A percentile compares a stretch with the other conserved stretches of the same genome.
These are phyloP conservation scores for Kryptolebias ocellatus DNA, from an alignment of 2,797 vertebrate genomes.

Conservation along the genomic window DNA sequence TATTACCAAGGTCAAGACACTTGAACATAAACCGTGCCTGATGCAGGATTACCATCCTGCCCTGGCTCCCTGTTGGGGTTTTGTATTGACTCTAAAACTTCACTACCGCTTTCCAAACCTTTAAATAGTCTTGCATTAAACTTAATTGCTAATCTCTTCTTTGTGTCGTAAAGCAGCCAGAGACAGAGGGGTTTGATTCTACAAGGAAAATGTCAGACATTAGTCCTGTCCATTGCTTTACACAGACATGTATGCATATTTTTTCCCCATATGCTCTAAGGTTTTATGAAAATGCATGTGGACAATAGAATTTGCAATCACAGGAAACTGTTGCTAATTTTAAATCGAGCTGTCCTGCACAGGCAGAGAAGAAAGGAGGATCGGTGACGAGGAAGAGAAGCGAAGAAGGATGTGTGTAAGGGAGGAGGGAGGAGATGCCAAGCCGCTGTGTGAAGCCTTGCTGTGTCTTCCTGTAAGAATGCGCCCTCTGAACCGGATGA, in stretches of 20 bases:
- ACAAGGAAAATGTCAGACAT: slow-evolving; percentile 4
- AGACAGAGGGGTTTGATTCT: slow-evolving; percentile 4
- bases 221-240: background rate
- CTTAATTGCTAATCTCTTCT: slow-evolving; percentile 47
- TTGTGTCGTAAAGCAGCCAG: background rate
- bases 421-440: slow-evolving; percentile 8
- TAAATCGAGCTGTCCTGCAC: slow-evolving; percentile 18
- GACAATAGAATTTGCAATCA: slow-evolving; percentile 11
- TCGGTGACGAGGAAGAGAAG: slow-evolving; percentile 16
- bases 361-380: slow-evolving; percentile 5
- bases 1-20: slow-evolving; percentile 48
- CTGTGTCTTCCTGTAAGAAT: slow-evolving; percentile 73
- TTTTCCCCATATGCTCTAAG: background rate
- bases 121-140: slow-evolving; percentile 46
- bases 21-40: slow-evolving; percentile 36
- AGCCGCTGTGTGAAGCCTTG: slow-evolving; percentile 52
- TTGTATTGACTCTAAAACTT: slow-evolving; percentile 54
- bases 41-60: slow-evolving; percentile 17
- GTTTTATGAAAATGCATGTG: background rate
- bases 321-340: slow-evolving; percentile 15
- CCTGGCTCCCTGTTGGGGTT: slow-evolving; percentile 28
- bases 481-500: slow-evolving; percentile 73
- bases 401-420: slow-evolving; percentile 27
- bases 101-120: slow-evolving; percentile 56
- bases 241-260: background rate